These are phyloP conservation scores for Aspidiotus rigidus DNA, from an alignment of 2,888 invertebrate genomes.

Conservation along the genomic window DNA sequence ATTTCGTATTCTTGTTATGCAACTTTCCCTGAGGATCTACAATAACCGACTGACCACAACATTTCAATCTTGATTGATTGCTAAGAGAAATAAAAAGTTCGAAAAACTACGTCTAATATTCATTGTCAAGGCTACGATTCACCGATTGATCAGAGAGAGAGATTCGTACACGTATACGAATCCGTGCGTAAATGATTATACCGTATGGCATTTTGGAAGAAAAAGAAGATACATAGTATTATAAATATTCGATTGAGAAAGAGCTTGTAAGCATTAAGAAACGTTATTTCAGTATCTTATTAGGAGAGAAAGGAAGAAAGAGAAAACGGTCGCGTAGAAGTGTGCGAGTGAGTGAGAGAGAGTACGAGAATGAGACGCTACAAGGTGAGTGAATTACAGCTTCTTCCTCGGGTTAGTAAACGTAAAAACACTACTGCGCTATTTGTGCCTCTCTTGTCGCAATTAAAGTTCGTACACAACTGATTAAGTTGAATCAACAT, in stretches of 20 bases:
- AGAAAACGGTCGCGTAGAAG: too few relatives aligned
- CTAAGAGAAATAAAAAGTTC: neutral
- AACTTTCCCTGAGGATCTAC: constrained; percentile 10
- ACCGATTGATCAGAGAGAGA: too few relatives aligned
- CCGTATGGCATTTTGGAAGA: too few relatives aligned
- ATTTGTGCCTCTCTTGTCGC: neutral
- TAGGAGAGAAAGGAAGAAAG: too few relatives aligned
- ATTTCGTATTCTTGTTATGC: constrained; percentile 6
- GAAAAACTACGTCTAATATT: neutral
- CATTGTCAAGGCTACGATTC: neutral
- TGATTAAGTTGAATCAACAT: neutral
- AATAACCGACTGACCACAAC: constrained; percentile 3
- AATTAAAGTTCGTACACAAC: neutral
- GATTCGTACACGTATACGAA: too few relatives aligned
- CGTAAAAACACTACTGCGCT: constrained; percentile 1
- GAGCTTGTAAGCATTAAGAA: neutral
- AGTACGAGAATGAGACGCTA: neutral
- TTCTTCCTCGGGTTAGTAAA: neutral
- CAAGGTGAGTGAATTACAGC: neutral
- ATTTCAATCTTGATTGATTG: neutral
- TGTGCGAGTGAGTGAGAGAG: too few relatives aligned
- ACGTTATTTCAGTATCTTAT: neutral
- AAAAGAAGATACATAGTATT: too few relatives aligned
- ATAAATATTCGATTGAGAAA: neutral
- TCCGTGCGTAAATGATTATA: too few relatives aligned